These are phyloP conservation scores for Heliconius sara DNA, from an alignment of 2,888 invertebrate species.

Conservation along the genomic window DNA sequence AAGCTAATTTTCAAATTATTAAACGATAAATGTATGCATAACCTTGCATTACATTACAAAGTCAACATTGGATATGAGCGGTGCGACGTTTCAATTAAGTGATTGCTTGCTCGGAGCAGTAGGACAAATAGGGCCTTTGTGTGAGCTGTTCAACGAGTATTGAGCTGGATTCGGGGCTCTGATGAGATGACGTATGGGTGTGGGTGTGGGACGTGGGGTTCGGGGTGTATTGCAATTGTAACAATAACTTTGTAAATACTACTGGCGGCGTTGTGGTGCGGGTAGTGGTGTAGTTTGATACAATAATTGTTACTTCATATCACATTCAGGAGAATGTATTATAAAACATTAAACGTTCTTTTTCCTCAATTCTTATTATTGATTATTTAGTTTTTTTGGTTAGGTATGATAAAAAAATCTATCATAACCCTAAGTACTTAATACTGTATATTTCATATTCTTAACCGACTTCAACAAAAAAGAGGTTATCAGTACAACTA, in stretches of 20 bases:
- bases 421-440: no score
- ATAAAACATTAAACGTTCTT: no score
- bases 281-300: not conserved
- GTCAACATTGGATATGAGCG: constrained; percentile 26
- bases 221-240: constrained; percentile 20
- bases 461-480: no score
- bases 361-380: no score
- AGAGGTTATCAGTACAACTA: no score
- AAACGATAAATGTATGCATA: constrained; percentile 21
- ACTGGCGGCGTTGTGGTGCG: not conserved
- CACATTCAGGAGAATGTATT: no score
- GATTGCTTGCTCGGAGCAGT: constrained; percentile 68
- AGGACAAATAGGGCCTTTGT: constrained; percentile 64
- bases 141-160: constrained; percentile 49
- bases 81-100: constrained; percentile 71
- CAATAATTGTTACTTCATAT: no score
- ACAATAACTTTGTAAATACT: constrained; percentile 2
- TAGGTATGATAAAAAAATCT: no score
- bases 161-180: constrained; percentile 53
- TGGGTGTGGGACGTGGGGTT: not conserved
- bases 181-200: constrained; percentile 49
- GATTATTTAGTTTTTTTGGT: no score
- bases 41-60: constrained; percentile 29
- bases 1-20: constrained; percentile 1
- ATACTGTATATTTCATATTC: no score